phyloP scores from a whole-genome alignment of 2,888 invertebrate species.

The Clivina fossor region DNA sequence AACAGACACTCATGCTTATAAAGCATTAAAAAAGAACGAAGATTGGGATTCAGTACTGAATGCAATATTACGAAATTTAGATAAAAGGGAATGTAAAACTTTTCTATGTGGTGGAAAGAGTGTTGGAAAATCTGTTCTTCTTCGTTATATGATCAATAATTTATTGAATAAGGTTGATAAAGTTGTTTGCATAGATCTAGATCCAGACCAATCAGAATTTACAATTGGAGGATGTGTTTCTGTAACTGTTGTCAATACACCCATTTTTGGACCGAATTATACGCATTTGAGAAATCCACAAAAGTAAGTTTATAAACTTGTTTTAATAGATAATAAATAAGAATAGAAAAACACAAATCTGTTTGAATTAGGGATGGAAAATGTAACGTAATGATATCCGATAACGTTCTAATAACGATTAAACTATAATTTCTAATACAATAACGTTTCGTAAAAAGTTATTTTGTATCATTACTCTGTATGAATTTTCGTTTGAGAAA shows the following conservation, averaged over 20 bases:
- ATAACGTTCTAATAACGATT: too few relatives aligned
- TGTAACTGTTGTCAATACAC: conserved; percentile 63
- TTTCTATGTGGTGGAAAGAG: conserved; percentile 79
- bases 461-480: too few relatives aligned
- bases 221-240: conserved; percentile 82
- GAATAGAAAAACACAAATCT: too few relatives aligned
- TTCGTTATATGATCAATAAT: conserved; percentile 73
- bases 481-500: too few relatives aligned
- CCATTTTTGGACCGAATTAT: conserved; percentile 78
- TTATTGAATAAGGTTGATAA: conserved; percentile 56
- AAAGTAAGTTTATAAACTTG: conserved; percentile 55
- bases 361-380: too few relatives aligned
- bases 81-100: conserved; percentile 46
- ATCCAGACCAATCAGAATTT: conserved; percentile 91
- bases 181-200: conserved; percentile 80
- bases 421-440: too few relatives aligned
- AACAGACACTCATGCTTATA: conserved; percentile 7
- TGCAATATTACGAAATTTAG: conserved; percentile 36
- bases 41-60: not conserved
- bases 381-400: not conserved
- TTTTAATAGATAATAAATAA: conserved; percentile 17
- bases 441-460: too few relatives aligned
- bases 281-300: conserved; percentile 66
- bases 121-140: conserved; percentile 83
- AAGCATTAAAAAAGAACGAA: conserved; percentile 10